Conservation (phyloP, 2,888 invertebrate genomes). For the Auanema freiburgensis region DNA sequence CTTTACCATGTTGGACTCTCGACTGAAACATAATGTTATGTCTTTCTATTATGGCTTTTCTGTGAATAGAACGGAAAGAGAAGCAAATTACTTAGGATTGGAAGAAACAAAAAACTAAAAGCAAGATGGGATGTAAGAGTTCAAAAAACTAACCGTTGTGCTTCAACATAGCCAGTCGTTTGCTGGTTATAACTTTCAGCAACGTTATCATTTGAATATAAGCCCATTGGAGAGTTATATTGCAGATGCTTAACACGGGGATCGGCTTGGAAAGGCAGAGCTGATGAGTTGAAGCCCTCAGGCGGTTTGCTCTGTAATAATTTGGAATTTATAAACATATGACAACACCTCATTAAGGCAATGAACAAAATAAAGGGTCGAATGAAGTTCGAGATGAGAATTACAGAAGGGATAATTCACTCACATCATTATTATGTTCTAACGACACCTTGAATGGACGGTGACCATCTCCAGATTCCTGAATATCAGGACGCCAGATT, state of each 20-base stretch:
- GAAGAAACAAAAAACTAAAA: no score
- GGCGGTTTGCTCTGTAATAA: slow-evolving; percentile 34
- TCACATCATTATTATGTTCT: slow-evolving; percentile 38
- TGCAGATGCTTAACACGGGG: slow-evolving; percentile 48
- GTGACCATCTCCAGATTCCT: slow-evolving; percentile 24
- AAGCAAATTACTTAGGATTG: no score
- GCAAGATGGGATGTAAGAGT: no score
- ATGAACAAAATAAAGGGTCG: not conserved
- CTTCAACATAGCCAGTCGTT: slow-evolving; percentile 53
- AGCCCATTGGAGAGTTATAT: slow-evolving; percentile 42
- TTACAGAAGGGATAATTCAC: slow-evolving; percentile 3
- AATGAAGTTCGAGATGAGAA: not conserved
- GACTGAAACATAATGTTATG: no score
- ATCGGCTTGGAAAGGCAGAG: slow-evolving; percentile 47
- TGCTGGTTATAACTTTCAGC: slow-evolving; percentile 59
- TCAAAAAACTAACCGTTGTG: slow-evolving; percentile 28
- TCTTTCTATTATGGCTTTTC: no score
- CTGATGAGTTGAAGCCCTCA: slow-evolving; percentile 47
- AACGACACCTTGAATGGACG: slow-evolving; percentile 36
- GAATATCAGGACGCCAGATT: slow-evolving; percentile 50
- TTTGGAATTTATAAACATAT: slow-evolving; percentile 7
- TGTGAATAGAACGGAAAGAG: no score
- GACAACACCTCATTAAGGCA: not conserved
- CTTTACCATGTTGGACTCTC: no score
- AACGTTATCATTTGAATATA: slow-evolving; percentile 49